A percentile compares a stretch with the other conserved stretches of the same genome.
Evolutionary conservation across 2,888 invertebrate species (phyloP).

Genomic region (Idaea biselata): DNA sequence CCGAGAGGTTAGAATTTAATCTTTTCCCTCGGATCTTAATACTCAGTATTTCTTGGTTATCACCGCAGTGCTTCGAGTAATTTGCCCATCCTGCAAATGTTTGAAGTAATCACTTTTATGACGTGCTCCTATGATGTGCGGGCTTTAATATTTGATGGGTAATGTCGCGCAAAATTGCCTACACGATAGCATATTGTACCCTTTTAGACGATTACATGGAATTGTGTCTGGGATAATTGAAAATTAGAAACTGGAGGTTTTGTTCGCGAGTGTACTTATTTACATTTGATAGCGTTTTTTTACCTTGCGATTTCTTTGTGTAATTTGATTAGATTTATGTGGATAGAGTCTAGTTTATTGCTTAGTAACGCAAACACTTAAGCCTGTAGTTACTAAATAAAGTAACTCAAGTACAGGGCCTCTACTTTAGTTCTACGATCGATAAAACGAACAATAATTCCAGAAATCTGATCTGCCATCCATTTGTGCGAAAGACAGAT

Average conservation of each 20-base stretch:
- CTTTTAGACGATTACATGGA: conserved; percentile 1
- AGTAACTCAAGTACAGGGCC: no score
- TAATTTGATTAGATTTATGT: background rate
- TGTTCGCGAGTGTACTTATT: background rate
- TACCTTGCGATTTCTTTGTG: background rate
- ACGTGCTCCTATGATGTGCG: conserved; percentile 12
- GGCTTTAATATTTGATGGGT: conserved; percentile 18
- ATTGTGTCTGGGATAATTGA: conserved; percentile 3
- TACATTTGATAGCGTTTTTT: background rate
- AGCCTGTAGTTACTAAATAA: no score
- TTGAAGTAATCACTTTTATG: conserved; percentile 16
- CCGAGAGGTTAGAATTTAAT: no score
- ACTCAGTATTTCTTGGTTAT: background rate
- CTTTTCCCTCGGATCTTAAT: background rate
- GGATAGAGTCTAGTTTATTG: no score
- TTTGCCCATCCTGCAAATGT: conserved; percentile 12
- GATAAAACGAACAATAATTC: no score
- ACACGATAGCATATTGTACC: conserved; percentile 1
- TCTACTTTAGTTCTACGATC: no score
- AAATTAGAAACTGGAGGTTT: conserved; percentile 4
- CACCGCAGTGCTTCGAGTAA: conserved; percentile 6
- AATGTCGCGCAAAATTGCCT: conserved; percentile 6
- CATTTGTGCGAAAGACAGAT: no score
- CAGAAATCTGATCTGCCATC: no score
- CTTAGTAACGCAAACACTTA: no score